Percentiles rank a stretch among this genome's conserved stretches.
Evolutionary conservation across 2,113 vertebrate species (phyloP).

Genomic region (Perca schrenkii): DNA sequence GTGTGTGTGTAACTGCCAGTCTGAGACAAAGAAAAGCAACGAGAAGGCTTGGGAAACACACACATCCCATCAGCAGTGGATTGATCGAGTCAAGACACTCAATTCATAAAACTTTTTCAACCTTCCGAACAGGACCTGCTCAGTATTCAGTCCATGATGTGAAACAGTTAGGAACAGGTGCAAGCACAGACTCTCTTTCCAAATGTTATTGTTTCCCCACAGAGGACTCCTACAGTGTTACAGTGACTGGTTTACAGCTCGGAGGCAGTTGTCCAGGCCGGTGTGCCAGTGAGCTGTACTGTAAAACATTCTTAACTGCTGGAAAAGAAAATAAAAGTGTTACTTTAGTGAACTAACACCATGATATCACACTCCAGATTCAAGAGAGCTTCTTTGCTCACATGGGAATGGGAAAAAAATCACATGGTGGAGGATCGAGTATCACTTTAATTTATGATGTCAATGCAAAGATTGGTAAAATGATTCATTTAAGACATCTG

Average conservation of each 20-base stretch:
- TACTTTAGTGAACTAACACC: constrained; percentile 12
- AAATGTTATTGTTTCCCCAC: constrained; percentile 50
- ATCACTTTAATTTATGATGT: not conserved
- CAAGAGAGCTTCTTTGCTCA: not conserved
- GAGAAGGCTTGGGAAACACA: not conserved
- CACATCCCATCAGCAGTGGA: constrained; percentile 14
- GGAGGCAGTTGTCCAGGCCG: constrained; percentile 48
- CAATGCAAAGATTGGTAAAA: not conserved
- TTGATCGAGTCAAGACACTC: constrained; percentile 42
- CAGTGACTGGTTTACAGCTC: constrained; percentile 59
- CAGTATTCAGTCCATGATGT: constrained; percentile 40
- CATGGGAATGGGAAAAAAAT: constrained; percentile 12
- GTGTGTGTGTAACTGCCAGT: not conserved
- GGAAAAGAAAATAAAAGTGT: constrained; percentile 40
- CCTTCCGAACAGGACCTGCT: constrained; percentile 12
- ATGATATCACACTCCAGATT: constrained; percentile 25
- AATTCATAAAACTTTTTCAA: constrained; percentile 16
- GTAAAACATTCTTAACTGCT: constrained; percentile 37
- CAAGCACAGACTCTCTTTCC: constrained; percentile 14
- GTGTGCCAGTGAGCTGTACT: constrained; percentile 41
- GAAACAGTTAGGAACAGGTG: constrained; percentile 48
- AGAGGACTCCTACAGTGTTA: constrained; percentile 34
- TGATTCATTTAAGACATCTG: not conserved
- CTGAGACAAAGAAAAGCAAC: not conserved
- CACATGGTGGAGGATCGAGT: not conserved